Evolutionary conservation across 2,888 invertebrate genomes (phyloP), one percentile per base, ranked within the genome.

Genomic region (Frankliniella intonsa): DNA sequence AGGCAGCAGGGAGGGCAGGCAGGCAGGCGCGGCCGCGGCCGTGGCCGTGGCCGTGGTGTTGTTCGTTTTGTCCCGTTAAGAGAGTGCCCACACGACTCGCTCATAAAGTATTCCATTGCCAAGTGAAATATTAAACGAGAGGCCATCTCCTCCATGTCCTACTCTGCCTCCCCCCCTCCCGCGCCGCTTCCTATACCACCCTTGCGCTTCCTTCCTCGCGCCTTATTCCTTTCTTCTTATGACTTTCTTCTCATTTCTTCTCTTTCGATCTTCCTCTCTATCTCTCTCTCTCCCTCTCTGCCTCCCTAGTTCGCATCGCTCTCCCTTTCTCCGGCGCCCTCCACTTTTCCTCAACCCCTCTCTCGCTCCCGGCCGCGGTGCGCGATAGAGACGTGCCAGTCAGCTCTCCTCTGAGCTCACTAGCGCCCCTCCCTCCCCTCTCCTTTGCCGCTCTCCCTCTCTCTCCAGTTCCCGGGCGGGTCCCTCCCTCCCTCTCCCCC

Each of bases 41-140:
- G n/a, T n/a, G 10, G 25, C 25, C 1, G 25, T 2, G 69, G 69
- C n/a, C 11, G 25, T 2, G 25, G 22, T 22, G 38, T 38, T 9
- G 55, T 55, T 10, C 55, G 55, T 55, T 55, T 55, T 55, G 55
- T 55, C 55, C 55, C 14, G 55, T 55, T 14, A 55, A 55, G 55
- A 55, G 55, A 10, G 55, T 55, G 55, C 55, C 55, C 55, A 55
- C 55, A 55, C 55, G 19, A 55, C 69, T 11, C 25, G 69, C 69
- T 76, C 69, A 76, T 76, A 25, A 76, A 76, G 69, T 76, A 76
- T 76, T 76, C 69, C 69, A 76, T 76, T 76, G 69, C 69, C 69
- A 25, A 12, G 22, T 76, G 69, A 76, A 76, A 76, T 76, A 76
- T 76, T 76, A 25, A 76, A 76, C 69, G 69, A 76, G 69, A 22